A percentile compares a stretch with the other conserved stretches of the same genome.
phyloP scores from a whole-genome alignment of 2,113 vertebrate species.

The Caloenas nicobarica region DNA sequence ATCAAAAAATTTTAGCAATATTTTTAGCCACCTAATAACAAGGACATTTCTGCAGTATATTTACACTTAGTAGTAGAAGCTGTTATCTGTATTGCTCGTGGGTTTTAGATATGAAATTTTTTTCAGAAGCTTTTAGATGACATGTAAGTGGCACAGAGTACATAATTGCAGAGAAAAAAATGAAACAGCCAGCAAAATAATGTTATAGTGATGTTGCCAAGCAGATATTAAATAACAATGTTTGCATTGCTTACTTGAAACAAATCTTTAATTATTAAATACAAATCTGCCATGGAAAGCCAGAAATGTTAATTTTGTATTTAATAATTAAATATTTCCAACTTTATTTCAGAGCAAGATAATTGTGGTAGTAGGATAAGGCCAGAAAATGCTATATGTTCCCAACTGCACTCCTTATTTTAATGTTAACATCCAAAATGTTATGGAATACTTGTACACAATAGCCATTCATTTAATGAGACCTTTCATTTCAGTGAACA shows the following conservation, averaged over 20 bases:
- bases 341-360: neutral
- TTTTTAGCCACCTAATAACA: neutral
- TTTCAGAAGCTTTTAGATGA: neutral
- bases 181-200: neutral
- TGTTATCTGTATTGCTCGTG: neutral
- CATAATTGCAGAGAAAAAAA: neutral
- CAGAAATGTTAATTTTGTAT: neutral
- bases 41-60: neutral
- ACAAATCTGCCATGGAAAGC: neutral
- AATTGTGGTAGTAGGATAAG: neutral
- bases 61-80: neutral
- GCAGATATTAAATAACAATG: neutral
- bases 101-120: neutral
- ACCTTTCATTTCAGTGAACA: neutral
- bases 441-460: neutral
- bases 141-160: neutral
- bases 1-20: neutral
- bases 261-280: constrained; percentile 10
- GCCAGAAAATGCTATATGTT: neutral
- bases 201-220: neutral
- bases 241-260: neutral
- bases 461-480: constrained; percentile 30
- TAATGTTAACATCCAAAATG: neutral
- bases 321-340: neutral
- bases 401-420: neutral